Evolutionary conservation across 2,113 vertebrate species (phyloP).

Genomic region (Amphilophus citrinellus): DNA sequence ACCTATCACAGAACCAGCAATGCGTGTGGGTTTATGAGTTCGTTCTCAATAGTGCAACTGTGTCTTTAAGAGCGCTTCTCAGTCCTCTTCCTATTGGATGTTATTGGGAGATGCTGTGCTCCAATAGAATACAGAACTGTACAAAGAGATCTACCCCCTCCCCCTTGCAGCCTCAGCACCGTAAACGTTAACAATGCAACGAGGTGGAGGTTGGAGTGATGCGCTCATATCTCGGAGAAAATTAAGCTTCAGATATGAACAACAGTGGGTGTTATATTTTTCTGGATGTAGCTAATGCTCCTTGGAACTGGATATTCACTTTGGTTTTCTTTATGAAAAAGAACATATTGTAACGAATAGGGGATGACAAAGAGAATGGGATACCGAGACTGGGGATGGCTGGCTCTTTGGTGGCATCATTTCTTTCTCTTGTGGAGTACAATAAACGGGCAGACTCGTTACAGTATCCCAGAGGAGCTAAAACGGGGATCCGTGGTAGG

Average conservation of each 20-base stretch:
- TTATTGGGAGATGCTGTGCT: slow-evolving; percentile 48
- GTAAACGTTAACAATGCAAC: slow-evolving; percentile 12
- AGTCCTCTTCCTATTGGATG: slow-evolving; percentile 57
- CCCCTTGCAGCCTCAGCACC: slow-evolving; percentile 3
- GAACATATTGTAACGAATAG: slow-evolving; percentile 15
- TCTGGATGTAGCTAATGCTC: neutral
- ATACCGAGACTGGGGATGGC: slow-evolving; percentile 62
- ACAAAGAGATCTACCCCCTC: slow-evolving; percentile 65
- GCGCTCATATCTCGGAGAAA: neutral
- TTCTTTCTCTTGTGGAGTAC: slow-evolving; percentile 72
- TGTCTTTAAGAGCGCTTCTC: slow-evolving; percentile 11
- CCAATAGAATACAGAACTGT: slow-evolving; percentile 78
- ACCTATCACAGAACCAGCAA: too few relatives aligned
- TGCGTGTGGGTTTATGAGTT: accelerated
- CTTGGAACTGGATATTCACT: slow-evolving; percentile 13
- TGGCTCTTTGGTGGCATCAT: slow-evolving; percentile 60
- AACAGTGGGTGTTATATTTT: neutral
- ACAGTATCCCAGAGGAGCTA: slow-evolving; percentile 80
- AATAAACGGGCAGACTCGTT: slow-evolving; percentile 71
- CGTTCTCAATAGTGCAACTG: neutral
- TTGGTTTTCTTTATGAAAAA: slow-evolving; percentile 41
- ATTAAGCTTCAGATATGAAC: neutral
- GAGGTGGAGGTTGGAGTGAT: slow-evolving; percentile 17
- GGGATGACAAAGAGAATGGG: slow-evolving; percentile 64
- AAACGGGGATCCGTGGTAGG: slow-evolving; percentile 81